Conservation (phyloP, 2,113 vertebrate genomes). For the Ailuropoda melanoleuca region DNA sequence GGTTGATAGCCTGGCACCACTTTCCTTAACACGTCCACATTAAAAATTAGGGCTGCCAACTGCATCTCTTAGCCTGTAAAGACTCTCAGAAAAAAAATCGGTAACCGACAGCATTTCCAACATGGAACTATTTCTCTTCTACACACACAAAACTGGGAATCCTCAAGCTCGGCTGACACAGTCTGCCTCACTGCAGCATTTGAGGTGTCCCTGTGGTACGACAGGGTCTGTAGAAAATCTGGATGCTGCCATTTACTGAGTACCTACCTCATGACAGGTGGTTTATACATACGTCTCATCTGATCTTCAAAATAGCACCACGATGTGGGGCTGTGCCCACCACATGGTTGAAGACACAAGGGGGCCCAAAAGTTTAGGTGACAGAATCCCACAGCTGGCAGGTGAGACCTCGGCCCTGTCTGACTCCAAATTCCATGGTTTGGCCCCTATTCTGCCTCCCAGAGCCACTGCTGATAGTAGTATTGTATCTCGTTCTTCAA, state of each 20-base stretch:
- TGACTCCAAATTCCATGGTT: not conserved
- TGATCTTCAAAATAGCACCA: not conserved
- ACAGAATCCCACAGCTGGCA: not conserved
- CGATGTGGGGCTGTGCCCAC: not conserved
- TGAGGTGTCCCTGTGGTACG: not conserved
- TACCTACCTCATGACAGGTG: not conserved
- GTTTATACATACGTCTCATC: not conserved
- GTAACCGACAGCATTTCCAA: not conserved
- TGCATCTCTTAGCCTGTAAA: not conserved
- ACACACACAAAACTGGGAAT: not conserved
- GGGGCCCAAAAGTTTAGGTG: too few relatives aligned
- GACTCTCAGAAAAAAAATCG: not conserved
- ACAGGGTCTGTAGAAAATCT: too few relatives aligned
- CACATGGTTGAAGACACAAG: not conserved
- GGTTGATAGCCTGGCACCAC: not conserved
- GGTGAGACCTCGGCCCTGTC: not conserved
- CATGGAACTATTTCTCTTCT: not conserved
- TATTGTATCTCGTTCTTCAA: not conserved
- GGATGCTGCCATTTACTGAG: not conserved
- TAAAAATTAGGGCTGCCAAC: not conserved
- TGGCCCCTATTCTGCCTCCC: not conserved
- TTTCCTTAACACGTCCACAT: not conserved
- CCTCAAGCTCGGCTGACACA: not conserved
- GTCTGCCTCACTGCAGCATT: not conserved
- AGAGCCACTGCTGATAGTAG: not conserved